Evolutionary conservation across 2,797 vertebrate genomes (phyloP).

Genomic region (Miichthys miiuy): DNA sequence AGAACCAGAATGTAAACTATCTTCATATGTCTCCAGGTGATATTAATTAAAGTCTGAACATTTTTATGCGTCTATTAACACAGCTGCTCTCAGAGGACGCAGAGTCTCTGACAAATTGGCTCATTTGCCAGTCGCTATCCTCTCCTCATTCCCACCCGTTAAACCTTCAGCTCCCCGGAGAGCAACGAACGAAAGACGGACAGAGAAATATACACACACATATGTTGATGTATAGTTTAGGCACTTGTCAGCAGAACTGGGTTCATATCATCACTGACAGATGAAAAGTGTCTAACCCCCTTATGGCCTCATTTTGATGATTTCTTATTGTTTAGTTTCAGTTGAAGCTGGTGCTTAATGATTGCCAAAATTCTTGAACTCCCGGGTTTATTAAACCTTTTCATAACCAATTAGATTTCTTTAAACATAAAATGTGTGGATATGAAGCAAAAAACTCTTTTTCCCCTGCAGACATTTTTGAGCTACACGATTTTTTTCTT

Average conservation of each 20-base stretch:
- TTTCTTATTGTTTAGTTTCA: constrained; percentile 41
- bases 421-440: constrained; percentile 13
- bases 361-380: constrained; percentile 27
- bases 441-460: constrained; percentile 13
- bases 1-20: constrained; percentile 24
- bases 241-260: constrained; percentile 28
- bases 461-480: neutral
- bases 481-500: neutral
- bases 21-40: constrained; percentile 43
- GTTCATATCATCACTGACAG: constrained; percentile 35
- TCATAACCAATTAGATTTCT: constrained; percentile 41
- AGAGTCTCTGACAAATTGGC: constrained; percentile 48
- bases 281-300: constrained; percentile 21
- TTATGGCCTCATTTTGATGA: constrained; percentile 23
- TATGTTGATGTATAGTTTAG: constrained; percentile 1
- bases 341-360: constrained; percentile 13
- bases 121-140: constrained; percentile 48
- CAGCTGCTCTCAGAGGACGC: constrained; percentile 46
- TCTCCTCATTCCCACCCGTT: constrained; percentile 29
- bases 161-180: constrained; percentile 21
- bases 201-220: constrained; percentile 40
- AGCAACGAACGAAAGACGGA: constrained; percentile 39
- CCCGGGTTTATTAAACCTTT: constrained; percentile 46
- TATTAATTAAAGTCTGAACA: constrained; percentile 51
- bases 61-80: constrained; percentile 58